Evolutionary conservation across 2,797 vertebrate genomes (phyloP).

Genomic region (Ctenochaetus hawaiiensis): DNA sequence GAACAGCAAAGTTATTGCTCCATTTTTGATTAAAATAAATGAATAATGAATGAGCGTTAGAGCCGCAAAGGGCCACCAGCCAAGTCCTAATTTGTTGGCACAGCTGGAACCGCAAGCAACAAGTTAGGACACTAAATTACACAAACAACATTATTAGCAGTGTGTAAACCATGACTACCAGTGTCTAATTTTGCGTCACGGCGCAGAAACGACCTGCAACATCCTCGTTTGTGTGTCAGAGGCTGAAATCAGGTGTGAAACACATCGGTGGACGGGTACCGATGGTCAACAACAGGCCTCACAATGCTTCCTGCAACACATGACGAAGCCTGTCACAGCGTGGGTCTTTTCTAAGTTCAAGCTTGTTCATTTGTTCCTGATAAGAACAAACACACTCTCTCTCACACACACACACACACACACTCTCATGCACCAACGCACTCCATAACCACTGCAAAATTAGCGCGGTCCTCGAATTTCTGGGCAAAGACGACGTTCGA

Average conservation of each 20-base stretch:
- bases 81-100: slow-evolving; percentile 21
- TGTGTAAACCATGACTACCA: neutral
- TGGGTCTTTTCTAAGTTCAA: slow-evolving; percentile 41
- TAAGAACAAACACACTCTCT: slow-evolving; percentile 8
- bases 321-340: slow-evolving; percentile 17
- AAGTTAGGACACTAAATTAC: neutral
- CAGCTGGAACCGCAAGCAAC: slow-evolving; percentile 7
- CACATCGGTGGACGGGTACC: neutral
- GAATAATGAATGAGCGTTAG: neutral
- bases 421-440: slow-evolving; percentile 29
- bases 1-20: neutral
- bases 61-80: neutral
- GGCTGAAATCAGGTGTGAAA: neutral
- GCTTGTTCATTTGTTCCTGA: slow-evolving; percentile 51
- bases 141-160: slow-evolving; percentile 18
- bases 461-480: slow-evolving; percentile 66
- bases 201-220: neutral
- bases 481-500: slow-evolving; percentile 59
- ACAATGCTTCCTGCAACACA: neutral
- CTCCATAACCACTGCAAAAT: slow-evolving; percentile 55
- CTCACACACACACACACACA: slow-evolving; percentile 3
- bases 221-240: neutral
- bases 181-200: neutral
- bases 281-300: neutral
- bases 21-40: neutral